Evolutionary conservation across 92 coral and sea anemone species (phyloP).

Genomic region (Porites rus): DNA sequence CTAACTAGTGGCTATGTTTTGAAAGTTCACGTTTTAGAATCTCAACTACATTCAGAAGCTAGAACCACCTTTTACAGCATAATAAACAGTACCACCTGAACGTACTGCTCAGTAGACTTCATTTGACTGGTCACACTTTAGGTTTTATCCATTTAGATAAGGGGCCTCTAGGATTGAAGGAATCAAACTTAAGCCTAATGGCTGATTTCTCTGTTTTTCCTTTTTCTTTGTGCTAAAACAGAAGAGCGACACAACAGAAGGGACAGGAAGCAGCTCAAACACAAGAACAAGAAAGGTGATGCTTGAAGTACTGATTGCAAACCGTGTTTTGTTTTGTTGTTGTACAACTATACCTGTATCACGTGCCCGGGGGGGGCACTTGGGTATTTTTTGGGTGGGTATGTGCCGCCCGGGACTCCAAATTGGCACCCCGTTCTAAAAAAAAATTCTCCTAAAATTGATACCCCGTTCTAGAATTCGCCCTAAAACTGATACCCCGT

Average conservation of each 20-base stretch:
- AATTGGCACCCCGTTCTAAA: too few species aligned
- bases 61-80: background rate
- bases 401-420: too few species aligned
- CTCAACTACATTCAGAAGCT: background rate
- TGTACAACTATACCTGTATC: too few species aligned
- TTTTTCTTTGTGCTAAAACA: background rate
- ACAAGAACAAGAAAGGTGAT: conserved; percentile 56
- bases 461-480: too few species aligned
- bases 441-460: too few species aligned
- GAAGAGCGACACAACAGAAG: conserved; percentile 56
- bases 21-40: too few species aligned
- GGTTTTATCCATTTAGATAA: background rate
- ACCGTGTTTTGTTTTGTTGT: too few species aligned
- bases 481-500: too few species aligned
- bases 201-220: background rate
- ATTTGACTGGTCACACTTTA: background rate
- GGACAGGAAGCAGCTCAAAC: conserved; percentile 51
- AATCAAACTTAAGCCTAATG: background rate
- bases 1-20: too few species aligned
- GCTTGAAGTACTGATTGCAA: background rate
- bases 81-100: background rate
- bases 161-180: background rate
- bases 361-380: too few species aligned
- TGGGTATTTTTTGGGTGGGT: too few species aligned
- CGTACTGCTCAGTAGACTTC: background rate